Evolutionary conservation across 2,113 vertebrate species (phyloP), one percentile per base, ranked within the genome.

Genomic region (Prinia subflava): DNA sequence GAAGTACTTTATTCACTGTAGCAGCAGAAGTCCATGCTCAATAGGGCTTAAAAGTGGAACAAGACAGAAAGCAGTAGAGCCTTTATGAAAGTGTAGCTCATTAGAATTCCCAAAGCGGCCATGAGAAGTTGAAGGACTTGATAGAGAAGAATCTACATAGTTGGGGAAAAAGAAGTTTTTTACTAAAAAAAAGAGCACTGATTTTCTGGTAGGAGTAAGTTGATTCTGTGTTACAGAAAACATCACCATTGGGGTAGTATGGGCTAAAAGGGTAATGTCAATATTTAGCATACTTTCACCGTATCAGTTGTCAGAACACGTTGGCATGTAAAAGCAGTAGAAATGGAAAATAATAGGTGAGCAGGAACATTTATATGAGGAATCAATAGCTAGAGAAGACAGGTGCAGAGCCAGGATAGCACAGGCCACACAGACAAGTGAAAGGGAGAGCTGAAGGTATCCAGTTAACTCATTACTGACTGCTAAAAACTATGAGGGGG

Each of bases 181-280:
- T 76, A 44, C 25, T 56, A 30, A 91, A n/a, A 69, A 37, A 65
- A 83, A 60, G 35, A 73, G 27, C 17, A 55, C 16, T 21, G 6
- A 33, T 55, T 62, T 78, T 55, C n/a, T 20, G 55, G 13, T 9
- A 77, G 70, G 15, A 70, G 7, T 30, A 76, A 62, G 16, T 13
- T 59, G 16, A 78, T 46, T 18, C 16, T 31, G 18, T 9, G 7
- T 52, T 52, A 35, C 23, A 46, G 55, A 63, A 90, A 68, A 69
- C 9, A 16, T 20, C 0, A 0, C 25, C 62, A 53, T 30, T 8
- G 23, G 11, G 21, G 27, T 44, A 68, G 19, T 24, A 35, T 0
- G 0, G 27, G 25, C 33, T 35, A 76, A 68, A 79, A 67, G 28
- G 37, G 52, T 77, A 33, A 59, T 46, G 23, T 7, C 6, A 33